phyloP scores from a whole-genome alignment of 2,888 invertebrate genomes.

The Adelphocoris suturalis region DNA sequence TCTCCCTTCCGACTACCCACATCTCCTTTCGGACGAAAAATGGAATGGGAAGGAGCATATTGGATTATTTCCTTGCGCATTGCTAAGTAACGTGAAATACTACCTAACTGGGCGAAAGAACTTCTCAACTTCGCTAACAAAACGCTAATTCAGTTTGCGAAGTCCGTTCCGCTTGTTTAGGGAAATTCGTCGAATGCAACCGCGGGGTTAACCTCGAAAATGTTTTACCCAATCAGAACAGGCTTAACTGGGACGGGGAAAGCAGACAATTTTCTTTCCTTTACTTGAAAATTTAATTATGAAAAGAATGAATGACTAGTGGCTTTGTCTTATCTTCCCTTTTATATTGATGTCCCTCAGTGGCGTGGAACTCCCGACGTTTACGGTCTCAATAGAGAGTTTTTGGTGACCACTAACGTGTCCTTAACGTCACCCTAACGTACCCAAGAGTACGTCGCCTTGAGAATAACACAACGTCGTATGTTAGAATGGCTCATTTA shows the following conservation, averaged over 20 bases:
- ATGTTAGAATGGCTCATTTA: too few species aligned
- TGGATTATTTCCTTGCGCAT: conserved; percentile 28
- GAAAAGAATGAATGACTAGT: too few species aligned
- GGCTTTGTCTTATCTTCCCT: too few species aligned
- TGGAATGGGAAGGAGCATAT: conserved; percentile 20
- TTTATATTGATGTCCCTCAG: too few species aligned
- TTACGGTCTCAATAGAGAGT: too few species aligned
- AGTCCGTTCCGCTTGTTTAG: not conserved
- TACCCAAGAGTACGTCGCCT: too few species aligned
- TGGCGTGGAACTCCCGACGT: too few species aligned
- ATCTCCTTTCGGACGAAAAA: not conserved
- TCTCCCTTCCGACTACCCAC: not conserved
- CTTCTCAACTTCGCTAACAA: not conserved
- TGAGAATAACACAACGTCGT: too few species aligned
- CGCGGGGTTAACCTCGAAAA: not conserved
- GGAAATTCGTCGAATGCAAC: not conserved
- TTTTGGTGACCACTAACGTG: too few species aligned
- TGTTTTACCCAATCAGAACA: not conserved
- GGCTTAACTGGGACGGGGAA: not conserved
- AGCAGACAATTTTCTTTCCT: too few species aligned
- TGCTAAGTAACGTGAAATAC: conserved; percentile 27
- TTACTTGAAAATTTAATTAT: too few species aligned
- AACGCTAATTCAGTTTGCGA: conserved; percentile 11
- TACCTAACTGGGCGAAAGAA: not conserved
- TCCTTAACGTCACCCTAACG: too few species aligned